Percentiles rank a stretch among this genome's conserved stretches.
Conservation (phyloP, 2,888 invertebrate species). For the Fabriciana adippe region DNA sequence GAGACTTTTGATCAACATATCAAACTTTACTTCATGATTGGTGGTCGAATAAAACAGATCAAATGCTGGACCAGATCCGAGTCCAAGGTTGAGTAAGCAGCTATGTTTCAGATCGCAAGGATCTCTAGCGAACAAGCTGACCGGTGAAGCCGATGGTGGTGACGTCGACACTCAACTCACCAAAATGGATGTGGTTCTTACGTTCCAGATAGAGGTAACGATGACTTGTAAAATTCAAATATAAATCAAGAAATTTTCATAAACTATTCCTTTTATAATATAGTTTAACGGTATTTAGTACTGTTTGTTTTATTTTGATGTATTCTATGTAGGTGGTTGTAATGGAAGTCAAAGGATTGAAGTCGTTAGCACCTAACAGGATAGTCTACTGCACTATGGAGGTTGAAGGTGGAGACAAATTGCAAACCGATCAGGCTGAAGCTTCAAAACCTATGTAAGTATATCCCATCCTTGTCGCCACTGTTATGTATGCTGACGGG, state of each 20-base stretch:
- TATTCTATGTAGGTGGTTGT: constrained; percentile 90
- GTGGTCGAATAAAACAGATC: constrained; percentile 66
- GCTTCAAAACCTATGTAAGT: constrained; percentile 98
- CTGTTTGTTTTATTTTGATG: not conserved
- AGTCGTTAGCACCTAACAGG: constrained; percentile 97
- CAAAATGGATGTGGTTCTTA: constrained; percentile 98
- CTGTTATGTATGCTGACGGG: too few relatives aligned
- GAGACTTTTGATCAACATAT: constrained; percentile 4
- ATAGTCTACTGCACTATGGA: constrained; percentile 99
- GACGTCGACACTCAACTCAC: constrained; percentile 97
- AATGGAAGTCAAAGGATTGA: constrained; percentile 99
- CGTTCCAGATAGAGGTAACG: constrained; percentile 96
- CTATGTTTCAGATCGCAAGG: constrained; percentile 92
- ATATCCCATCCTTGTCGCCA: too few relatives aligned
- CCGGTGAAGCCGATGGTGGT: constrained; percentile 97
- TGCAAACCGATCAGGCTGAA: constrained; percentile 99
- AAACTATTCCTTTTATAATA: not conserved
- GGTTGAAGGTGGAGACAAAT: constrained; percentile 98
- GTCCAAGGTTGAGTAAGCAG: constrained; percentile 84
- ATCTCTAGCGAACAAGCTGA: constrained; percentile 93
- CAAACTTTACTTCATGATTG: constrained; percentile 27
- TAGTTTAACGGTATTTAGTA: not conserved
- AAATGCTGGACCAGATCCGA: constrained; percentile 79
- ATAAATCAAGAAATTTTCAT: not conserved
- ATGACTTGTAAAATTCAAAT: not conserved